Evolutionary conservation across 2,888 invertebrate species (phyloP), one percentile per base, ranked within the genome.

Genomic region (Sisyra terminalis): DNA sequence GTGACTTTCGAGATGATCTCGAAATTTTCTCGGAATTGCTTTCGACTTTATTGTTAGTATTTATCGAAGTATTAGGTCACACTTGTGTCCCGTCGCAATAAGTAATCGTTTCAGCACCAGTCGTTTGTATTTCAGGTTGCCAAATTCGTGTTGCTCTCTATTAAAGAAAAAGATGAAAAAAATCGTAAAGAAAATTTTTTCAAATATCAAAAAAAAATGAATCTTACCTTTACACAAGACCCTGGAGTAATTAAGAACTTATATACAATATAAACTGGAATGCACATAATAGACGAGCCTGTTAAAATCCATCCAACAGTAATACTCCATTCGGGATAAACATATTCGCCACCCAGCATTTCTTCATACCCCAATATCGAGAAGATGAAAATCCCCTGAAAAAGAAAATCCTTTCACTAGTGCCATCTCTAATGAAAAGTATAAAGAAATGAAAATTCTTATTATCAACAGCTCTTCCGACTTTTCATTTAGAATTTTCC

Each of bases 191-290:
- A n/a, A n/a, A n/a, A n/a, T n/a, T n/a, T n/a, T n/a, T n/a, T n/a
- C n/a, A n/a, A n/a, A n/a, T n/a, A n/a, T n/a, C 3, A 34, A 8
- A 11, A 34, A 34, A 2, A n/a, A n/a, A 14, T n/a, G 3, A 15
- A 14, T 2, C 13, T 57, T 54, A 72, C 73, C 63, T 70, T 63
- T 16, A 55, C 48, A 24, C 62, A 53, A 46, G 60, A 68, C 17
- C 85, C 84, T 24, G 78, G 79, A 0, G 81, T 82, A 41, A 73
- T 74, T 44, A 66, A 59, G 51, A 80, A 70, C 61, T 80, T 81
- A 65, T 88, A 89, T 44, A 87, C 52, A 51, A 86, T 82, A 63
- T 88, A 89, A 49, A 76, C 57, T 2, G 90, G 90, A 49, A 92
- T 88, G 58, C 85, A 86, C 46, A 85, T 66, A 46, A 89, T 78